Evolutionary conservation across 35 echinoderm and acorn worm species (phyloP).

Genomic region (Nesometra sesokonis): DNA sequence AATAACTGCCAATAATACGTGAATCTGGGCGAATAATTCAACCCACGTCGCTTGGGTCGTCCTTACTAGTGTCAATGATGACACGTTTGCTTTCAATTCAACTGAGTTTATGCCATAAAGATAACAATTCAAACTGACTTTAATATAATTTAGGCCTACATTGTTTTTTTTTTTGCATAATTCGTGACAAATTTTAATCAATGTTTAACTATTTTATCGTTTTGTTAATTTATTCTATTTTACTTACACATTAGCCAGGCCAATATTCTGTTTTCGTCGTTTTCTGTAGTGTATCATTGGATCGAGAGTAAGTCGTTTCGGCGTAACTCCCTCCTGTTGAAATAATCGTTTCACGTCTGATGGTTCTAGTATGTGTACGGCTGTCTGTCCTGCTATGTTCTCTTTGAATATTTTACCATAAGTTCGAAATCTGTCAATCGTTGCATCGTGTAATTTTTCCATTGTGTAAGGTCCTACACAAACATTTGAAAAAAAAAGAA

Average conservation of each 20-base stretch:
- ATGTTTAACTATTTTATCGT: too few species aligned
- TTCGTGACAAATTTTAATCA: too few species aligned
- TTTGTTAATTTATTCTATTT: background rate
- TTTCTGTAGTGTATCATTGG: constrained; percentile 63
- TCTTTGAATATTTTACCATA: constrained; percentile 88
- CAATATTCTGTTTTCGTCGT: constrained; percentile 55
- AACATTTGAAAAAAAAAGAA: background rate
- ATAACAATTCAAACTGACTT: too few species aligned
- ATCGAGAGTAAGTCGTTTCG: constrained; percentile 55
- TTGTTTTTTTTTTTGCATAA: too few species aligned
- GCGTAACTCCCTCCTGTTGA: constrained; percentile 46
- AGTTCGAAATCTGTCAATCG: constrained; percentile 79
- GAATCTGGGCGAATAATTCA: too few species aligned
- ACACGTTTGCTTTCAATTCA: too few species aligned
- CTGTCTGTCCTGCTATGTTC: constrained; percentile 51
- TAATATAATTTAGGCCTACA: too few species aligned
- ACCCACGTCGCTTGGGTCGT: too few species aligned
- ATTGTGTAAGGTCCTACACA: constrained; percentile 60
- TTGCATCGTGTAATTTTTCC: constrained; percentile 77
- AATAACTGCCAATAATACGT: too few species aligned
- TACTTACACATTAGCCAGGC: constrained; percentile 83
- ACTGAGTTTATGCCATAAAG: too few species aligned
- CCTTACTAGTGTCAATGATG: too few species aligned
- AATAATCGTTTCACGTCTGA: constrained; percentile 72
- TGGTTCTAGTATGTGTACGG: constrained; percentile 81